Evolutionary conservation across 2,888 invertebrate species (phyloP).

Genomic region (Priocnemis perturbator): DNA sequence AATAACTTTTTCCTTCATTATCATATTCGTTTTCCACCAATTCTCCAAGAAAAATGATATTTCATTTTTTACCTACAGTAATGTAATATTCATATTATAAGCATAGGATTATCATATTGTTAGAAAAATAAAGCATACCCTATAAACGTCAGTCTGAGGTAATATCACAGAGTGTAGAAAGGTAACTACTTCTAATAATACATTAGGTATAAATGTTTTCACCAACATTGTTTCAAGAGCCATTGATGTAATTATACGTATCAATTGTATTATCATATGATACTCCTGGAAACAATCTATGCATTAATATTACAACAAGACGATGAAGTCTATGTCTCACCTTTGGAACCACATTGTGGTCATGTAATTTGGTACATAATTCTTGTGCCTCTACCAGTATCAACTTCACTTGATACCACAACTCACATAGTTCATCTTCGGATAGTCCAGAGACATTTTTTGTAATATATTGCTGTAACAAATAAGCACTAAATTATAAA

Average conservation of each 20-base stretch:
- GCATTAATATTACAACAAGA: not conserved
- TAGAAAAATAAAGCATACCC: slow-evolving; percentile 32
- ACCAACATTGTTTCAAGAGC: slow-evolving; percentile 42
- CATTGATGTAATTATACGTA: slow-evolving; percentile 32
- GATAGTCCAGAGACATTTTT: slow-evolving; percentile 36
- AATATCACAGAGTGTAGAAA: slow-evolving; percentile 41
- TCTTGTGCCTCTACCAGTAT: slow-evolving; percentile 39
- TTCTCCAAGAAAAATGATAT: slow-evolving; percentile 51
- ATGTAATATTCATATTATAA: not conserved
- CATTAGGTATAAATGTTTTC: slow-evolving; percentile 39
- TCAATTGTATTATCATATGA: slow-evolving; percentile 20
- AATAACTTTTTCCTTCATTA: slow-evolving; percentile 45
- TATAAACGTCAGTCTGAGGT: slow-evolving; percentile 35
- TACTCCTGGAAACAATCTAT: slow-evolving; percentile 31
- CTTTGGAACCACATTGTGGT: slow-evolving; percentile 14
- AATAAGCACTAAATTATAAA: not conserved
- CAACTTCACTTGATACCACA: slow-evolving; percentile 38
- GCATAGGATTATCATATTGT: not conserved
- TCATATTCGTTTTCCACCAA: slow-evolving; percentile 50
- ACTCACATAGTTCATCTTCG: slow-evolving; percentile 43
- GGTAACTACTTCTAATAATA: slow-evolving; percentile 41
- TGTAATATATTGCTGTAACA: slow-evolving; percentile 36
- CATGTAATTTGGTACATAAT: slow-evolving; percentile 8
- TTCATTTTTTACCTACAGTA: slow-evolving; percentile 45
- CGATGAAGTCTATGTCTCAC: not conserved